These are phyloP conservation scores for Otis tarda DNA, from an alignment of 2,113 vertebrate species.

Conservation along the genomic window DNA sequence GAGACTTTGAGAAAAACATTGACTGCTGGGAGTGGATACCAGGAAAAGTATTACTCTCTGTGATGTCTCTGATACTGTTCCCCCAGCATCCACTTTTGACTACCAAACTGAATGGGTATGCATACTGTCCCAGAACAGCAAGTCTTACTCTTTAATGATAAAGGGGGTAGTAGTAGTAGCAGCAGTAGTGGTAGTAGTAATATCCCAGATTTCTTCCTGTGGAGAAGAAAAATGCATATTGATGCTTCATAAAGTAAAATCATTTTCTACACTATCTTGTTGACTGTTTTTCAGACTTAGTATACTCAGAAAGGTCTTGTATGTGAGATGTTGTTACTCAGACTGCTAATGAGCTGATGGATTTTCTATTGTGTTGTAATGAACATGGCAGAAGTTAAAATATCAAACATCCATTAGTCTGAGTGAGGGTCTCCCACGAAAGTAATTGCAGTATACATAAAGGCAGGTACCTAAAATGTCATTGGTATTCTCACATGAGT, in stretches of 20 bases:
- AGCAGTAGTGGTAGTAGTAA: neutral
- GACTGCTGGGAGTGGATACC: neutral
- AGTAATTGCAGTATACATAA: neutral
- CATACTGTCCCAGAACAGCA: neutral
- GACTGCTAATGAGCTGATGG: neutral
- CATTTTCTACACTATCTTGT: neutral
- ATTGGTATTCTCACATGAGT: neutral
- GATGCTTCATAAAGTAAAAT: neutral
- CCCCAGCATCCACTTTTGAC: neutral
- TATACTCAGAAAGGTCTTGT: neutral
- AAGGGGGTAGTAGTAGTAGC: neutral
- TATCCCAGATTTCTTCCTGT: neutral
- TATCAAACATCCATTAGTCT: neutral
- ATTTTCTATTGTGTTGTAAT: neutral
- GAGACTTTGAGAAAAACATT: neutral
- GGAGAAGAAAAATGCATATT: neutral
- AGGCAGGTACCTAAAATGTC: neutral
- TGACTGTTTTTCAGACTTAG: neutral
- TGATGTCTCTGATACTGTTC: neutral
- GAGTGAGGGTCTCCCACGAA: neutral
- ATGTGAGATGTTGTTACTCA: neutral
- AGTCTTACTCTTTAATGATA: neutral
- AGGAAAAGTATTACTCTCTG: accelerated
- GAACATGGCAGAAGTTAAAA: neutral
- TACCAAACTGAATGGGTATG: neutral